These are phyloP conservation scores for Poliocrania exsul DNA, from an alignment of 2,797 vertebrate genomes.

Conservation along the genomic window DNA sequence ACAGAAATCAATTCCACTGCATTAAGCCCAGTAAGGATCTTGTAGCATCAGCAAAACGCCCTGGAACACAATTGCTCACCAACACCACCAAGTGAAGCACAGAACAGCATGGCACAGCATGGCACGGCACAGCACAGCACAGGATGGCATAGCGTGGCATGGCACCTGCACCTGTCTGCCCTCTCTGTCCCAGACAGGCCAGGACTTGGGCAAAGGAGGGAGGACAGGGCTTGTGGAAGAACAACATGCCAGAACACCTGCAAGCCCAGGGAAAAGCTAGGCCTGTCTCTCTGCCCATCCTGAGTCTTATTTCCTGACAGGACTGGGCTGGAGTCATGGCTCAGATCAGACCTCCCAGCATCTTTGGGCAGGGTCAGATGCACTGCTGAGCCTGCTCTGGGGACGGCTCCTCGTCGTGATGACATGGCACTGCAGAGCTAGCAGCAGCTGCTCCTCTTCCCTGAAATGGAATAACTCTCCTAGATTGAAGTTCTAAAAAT, in stretches of 20 bases:
- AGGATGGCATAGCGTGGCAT: rapidly evolving
- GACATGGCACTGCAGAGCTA: not conserved
- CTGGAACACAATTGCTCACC: not conserved
- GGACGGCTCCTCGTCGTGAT: rapidly evolving
- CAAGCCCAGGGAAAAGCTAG: not conserved
- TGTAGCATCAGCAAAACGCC: conserved; percentile 37
- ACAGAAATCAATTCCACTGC: conserved; percentile 77
- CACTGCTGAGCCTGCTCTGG: not conserved
- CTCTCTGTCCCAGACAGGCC: not conserved
- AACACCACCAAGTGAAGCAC: rapidly evolving
- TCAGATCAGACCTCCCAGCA: rapidly evolving
- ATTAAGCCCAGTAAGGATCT: conserved; percentile 73
- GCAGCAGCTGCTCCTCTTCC: conserved; percentile 16
- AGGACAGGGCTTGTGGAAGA: too few relatives aligned
- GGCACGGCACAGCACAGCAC: too few relatives aligned
- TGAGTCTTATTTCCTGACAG: rapidly evolving
- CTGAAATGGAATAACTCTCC: not conserved
- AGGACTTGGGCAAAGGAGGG: rapidly evolving
- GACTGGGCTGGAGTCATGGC: rapidly evolving
- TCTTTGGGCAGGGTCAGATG: rapidly evolving
- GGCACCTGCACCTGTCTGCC: rapidly evolving
- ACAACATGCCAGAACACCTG: rapidly evolving
- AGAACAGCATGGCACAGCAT: not conserved
- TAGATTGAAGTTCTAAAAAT: conserved; percentile 24
- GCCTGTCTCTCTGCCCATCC: rapidly evolving